Percentiles rank a stretch among this genome's conserved stretches.
Evolutionary conservation across 1,140 invertebrate species (phyloP).

Genomic region (Caenorhabditis tropicalis): DNA sequence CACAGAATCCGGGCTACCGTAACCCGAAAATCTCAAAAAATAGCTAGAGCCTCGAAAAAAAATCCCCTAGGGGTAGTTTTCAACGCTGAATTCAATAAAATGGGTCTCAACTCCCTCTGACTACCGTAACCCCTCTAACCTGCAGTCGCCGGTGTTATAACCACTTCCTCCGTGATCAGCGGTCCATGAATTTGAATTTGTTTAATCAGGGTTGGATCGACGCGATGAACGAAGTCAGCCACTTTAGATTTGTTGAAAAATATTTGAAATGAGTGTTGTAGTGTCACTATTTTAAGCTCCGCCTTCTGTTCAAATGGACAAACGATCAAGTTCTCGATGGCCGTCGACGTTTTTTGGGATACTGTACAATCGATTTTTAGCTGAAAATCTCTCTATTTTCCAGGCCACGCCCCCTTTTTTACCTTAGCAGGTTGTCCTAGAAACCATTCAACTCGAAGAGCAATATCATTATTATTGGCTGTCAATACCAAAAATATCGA

Average conservation of each 20-base stretch:
- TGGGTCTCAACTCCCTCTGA: too few species aligned
- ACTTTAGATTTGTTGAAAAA: conserved; percentile 16
- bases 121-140: too few species aligned
- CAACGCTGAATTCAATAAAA: too few species aligned
- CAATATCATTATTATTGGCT: background rate
- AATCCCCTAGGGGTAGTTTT: too few species aligned
- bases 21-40: too few species aligned
- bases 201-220: background rate
- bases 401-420: background rate
- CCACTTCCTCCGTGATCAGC: conserved; percentile 3
- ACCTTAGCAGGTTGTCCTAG: background rate
- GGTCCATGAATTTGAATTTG: background rate
- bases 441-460: background rate
- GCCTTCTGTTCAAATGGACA: background rate
- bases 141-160: background rate
- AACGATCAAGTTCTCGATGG: background rate
- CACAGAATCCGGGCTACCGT: too few species aligned
- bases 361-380: conserved; percentile 28
- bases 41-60: too few species aligned
- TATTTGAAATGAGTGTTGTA: conserved; percentile 12
- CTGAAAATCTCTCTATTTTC: background rate
- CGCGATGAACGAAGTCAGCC: background rate
- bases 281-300: background rate
- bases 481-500: background rate
- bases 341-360: conserved; percentile 2